phyloP scores from a whole-genome alignment of 1,140 invertebrate species.

The Calycopis cecrops region DNA sequence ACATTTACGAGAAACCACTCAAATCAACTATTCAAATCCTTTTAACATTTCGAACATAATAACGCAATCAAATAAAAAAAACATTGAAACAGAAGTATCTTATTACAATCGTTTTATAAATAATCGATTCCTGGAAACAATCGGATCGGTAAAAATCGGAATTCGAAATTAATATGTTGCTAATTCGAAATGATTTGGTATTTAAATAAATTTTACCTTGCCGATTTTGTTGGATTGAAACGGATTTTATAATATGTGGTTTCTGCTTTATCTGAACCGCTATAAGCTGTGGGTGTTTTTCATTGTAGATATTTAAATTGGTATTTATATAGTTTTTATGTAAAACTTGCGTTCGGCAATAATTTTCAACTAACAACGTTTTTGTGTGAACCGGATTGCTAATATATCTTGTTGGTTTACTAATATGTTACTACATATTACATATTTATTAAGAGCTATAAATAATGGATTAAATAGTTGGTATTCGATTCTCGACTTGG shows the following conservation, averaged over 20 bases:
- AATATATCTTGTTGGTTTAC: too few species aligned
- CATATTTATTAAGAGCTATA: too few species aligned
- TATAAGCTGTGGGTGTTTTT: background rate
- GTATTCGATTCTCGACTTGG: too few species aligned
- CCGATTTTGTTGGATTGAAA: background rate
- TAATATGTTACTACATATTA: too few species aligned
- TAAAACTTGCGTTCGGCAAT: background rate
- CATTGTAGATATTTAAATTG: slow-evolving; percentile 5
- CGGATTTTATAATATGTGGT: slow-evolving; percentile 3
- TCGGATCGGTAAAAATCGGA: slow-evolving; percentile 13
- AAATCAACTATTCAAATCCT: background rate
- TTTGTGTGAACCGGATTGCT: too few species aligned
- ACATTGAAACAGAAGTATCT: slow-evolving; percentile 10
- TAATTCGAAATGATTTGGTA: slow-evolving; percentile 17
- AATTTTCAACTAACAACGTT: background rate
- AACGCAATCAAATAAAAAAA: slow-evolving; percentile 1
- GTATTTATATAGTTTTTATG: slow-evolving; percentile 3
- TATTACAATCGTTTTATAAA: slow-evolving; percentile 12
- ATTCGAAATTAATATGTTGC: slow-evolving; percentile 13
- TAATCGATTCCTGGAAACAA: slow-evolving; percentile 9
- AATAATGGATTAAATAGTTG: too few species aligned
- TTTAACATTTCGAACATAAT: slow-evolving; percentile 6
- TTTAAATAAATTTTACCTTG: slow-evolving; percentile 9
- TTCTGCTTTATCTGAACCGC: slow-evolving; percentile 4
- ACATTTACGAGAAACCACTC: background rate